A percentile compares a stretch with the other conserved stretches of the same genome.
phyloP scores from a whole-genome alignment of 2,888 invertebrate genomes.

The Trilocha varians region DNA sequence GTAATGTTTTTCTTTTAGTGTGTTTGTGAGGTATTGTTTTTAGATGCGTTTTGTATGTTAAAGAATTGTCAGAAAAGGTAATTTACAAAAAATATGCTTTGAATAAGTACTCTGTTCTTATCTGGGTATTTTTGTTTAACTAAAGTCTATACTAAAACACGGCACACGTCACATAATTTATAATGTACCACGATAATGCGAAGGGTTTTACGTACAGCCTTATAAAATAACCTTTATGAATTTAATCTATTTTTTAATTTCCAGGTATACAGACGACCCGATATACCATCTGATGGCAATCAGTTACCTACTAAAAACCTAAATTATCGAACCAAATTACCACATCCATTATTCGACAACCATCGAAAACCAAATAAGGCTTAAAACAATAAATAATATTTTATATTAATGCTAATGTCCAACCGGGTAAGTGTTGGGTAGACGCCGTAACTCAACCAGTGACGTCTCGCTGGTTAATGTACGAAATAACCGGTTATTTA shows the following conservation, averaged over 20 bases:
- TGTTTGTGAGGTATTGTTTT: background rate
- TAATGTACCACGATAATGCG: too few relatives aligned
- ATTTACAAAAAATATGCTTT: too few relatives aligned
- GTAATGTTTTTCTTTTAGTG: background rate
- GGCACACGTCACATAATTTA: too few relatives aligned
- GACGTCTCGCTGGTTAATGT: conserved; percentile 40
- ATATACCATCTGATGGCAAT: too few relatives aligned
- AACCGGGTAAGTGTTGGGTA: conserved; percentile 57
- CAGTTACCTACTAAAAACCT: background rate
- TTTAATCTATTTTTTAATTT: too few relatives aligned
- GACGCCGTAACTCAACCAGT: conserved; percentile 56
- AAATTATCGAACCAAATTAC: conserved; percentile 3
- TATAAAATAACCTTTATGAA: too few relatives aligned
- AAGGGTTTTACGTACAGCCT: too few relatives aligned
- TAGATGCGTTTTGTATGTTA: background rate
- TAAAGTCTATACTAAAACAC: too few relatives aligned
- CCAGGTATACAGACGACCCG: too few relatives aligned
- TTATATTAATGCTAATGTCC: conserved; percentile 71
- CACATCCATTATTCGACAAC: conserved; percentile 22
- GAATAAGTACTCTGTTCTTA: too few relatives aligned
- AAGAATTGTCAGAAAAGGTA: too few relatives aligned
- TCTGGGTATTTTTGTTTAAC: too few relatives aligned
- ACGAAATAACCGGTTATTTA: conserved; percentile 56
- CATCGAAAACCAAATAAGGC: conserved; percentile 27
- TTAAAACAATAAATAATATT: conserved; percentile 70